phyloP scores from a whole-genome alignment of 2,113 vertebrate species.

The Syngnathus typhle region DNA sequence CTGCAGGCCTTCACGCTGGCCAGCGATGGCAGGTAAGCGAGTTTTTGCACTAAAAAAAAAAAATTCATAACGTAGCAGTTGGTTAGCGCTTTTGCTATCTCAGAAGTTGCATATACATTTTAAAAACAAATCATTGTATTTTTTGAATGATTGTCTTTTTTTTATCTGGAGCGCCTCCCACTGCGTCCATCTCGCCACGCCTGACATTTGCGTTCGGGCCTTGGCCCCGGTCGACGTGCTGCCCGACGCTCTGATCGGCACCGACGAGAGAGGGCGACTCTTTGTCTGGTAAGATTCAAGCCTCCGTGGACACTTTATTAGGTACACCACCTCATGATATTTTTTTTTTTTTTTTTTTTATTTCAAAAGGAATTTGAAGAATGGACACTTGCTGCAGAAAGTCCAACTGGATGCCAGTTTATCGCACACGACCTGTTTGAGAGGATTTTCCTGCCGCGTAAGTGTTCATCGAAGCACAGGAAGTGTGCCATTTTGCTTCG shows the following conservation, averaged over 20 bases:
- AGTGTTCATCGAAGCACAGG: background rate
- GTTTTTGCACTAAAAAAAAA: no score
- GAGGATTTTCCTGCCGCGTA: conserved; percentile 51
- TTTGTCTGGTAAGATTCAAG: conserved; percentile 50
- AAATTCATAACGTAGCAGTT: background rate
- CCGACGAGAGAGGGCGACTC: conserved; percentile 44
- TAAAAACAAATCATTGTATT: no score
- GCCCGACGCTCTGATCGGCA: conserved; percentile 54
- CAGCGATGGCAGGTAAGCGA: conserved; percentile 41
- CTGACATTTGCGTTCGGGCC: conserved; percentile 41
- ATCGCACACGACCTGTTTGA: conserved; percentile 48
- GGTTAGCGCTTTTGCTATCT: no score
- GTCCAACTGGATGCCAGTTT: conserved; percentile 36
- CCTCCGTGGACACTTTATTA: background rate
- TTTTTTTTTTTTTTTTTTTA: background rate
- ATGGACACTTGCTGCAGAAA: conserved; percentile 48
- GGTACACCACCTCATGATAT: no score
- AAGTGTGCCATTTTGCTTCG: background rate
- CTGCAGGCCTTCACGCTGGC: conserved; percentile 48
- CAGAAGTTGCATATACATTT: no score
- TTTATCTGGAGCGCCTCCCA: conserved; percentile 10
- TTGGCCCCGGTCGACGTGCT: conserved; percentile 57
- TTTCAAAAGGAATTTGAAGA: conserved; percentile 53
- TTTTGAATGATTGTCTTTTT: background rate
- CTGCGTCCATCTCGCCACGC: conserved; percentile 33